Percentiles rank a stretch among this genome's conserved stretches.
Conservation (phyloP, 2,797 vertebrate species). For the Percopsis omiscomaycus region DNA sequence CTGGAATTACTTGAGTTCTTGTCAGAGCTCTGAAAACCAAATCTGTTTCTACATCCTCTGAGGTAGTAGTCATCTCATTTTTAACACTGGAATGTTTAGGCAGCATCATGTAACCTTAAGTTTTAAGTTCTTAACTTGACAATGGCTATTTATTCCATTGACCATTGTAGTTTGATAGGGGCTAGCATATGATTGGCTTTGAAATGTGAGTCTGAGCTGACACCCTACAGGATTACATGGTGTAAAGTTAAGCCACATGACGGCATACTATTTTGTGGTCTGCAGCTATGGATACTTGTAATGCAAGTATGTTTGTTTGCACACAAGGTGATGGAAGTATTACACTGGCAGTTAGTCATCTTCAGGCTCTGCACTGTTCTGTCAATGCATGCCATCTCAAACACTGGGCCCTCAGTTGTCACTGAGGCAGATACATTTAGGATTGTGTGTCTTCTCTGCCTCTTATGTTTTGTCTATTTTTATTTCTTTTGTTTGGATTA, state of each 20-base stretch:
- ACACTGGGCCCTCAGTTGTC: slow-evolving; percentile 68
- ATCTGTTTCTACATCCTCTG: slow-evolving; percentile 37
- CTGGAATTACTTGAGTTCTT: slow-evolving; percentile 43
- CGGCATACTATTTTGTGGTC: slow-evolving; percentile 35
- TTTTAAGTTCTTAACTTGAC: slow-evolving; percentile 37
- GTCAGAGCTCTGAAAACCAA: slow-evolving; percentile 38
- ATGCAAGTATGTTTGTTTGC: slow-evolving; percentile 19
- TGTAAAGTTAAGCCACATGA: slow-evolving; percentile 55
- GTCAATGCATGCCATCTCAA: slow-evolving; percentile 67
- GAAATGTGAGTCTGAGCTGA: slow-evolving; percentile 33
- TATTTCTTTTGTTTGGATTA: slow-evolving; percentile 19
- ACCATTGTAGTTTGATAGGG: slow-evolving; percentile 12
- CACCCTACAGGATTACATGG: slow-evolving; percentile 32
- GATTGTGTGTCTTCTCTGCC: slow-evolving; percentile 14
- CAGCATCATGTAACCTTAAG: slow-evolving; percentile 36
- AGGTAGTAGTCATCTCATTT: slow-evolving; percentile 41
- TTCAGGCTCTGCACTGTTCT: slow-evolving; percentile 65
- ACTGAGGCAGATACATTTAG: slow-evolving; percentile 28
- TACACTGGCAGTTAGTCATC: slow-evolving; percentile 56
- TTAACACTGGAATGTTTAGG: slow-evolving; percentile 71
- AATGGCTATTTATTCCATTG: slow-evolving; percentile 39
- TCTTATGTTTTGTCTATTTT: slow-evolving; percentile 6
- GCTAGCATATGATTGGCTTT: slow-evolving; percentile 35
- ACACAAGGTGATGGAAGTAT: slow-evolving; percentile 59
- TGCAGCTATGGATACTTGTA: slow-evolving; percentile 2